These are phyloP conservation scores for Pagetopsis macropterus DNA, from an alignment of 2,797 vertebrate genomes.

Conservation along the genomic window DNA sequence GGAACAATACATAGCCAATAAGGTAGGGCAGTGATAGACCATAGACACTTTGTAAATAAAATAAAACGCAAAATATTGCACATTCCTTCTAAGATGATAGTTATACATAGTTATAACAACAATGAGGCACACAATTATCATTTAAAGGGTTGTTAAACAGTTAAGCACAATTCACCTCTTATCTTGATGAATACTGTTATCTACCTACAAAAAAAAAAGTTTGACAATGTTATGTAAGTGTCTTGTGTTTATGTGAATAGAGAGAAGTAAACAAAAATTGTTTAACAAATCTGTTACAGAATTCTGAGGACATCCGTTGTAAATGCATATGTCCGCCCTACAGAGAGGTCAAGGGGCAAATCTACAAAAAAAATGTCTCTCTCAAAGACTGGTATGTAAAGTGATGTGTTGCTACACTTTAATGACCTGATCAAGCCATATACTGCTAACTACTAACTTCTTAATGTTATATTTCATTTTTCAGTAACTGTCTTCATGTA, in stretches of 20 bases:
- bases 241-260: neutral
- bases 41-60: no score
- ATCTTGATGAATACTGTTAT: no score
- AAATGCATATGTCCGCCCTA: slow-evolving; percentile 99
- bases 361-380: slow-evolving; percentile 97
- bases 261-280: neutral
- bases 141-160: no score
- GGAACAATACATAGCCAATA: no score
- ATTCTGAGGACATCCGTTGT: slow-evolving; percentile 94
- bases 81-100: no score
- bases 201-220: no score
- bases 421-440: neutral
- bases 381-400: slow-evolving; percentile 96
- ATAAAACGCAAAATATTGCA: no score
- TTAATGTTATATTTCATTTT: slow-evolving; percentile 27
- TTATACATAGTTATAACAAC: no score
- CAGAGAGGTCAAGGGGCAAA: slow-evolving; percentile 90
- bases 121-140: no score
- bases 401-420: neutral
- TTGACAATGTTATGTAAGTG: neutral
- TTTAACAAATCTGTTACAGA: slow-evolving; percentile 78
- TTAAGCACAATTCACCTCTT: no score
- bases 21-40: no score
- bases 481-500: slow-evolving; percentile 96
- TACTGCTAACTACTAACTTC: neutral